A percentile compares a stretch with the other conserved stretches of the same genome.
Conservation (phyloP, 2,888 invertebrate genomes). For the Criorhina ranunculi region DNA sequence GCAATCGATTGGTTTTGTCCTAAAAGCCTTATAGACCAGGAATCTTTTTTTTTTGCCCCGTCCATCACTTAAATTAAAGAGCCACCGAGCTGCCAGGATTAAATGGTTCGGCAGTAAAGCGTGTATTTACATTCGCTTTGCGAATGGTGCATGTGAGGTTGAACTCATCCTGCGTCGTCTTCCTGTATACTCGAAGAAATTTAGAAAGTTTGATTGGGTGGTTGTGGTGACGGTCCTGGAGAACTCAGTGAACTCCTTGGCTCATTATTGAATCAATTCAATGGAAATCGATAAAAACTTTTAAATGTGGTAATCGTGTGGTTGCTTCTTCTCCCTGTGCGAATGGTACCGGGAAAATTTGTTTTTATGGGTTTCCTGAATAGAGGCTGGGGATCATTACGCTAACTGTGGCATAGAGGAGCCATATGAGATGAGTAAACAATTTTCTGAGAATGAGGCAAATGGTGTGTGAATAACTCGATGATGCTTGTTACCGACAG, state of each 20-base stretch:
- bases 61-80: constrained; percentile 13
- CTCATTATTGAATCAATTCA: constrained; percentile 46
- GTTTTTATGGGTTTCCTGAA: not conserved
- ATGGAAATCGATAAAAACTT: constrained; percentile 46
- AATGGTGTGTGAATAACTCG: not conserved
- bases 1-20: constrained; percentile 33
- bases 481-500: not conserved
- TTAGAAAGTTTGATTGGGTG: constrained; percentile 45
- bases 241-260: not conserved
- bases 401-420: not conserved
- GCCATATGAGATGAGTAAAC: constrained; percentile 1
- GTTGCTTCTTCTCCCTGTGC: not conserved
- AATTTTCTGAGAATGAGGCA: not conserved
- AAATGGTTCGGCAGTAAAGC: constrained; percentile 25
- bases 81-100: constrained; percentile 20
- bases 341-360: not conserved
- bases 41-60: not conserved
- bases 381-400: not conserved
- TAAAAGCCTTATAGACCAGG: constrained; percentile 12
- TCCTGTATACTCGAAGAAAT: constrained; percentile 34
- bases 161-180: not conserved
- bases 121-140: constrained; percentile 17
- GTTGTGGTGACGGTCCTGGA: constrained; percentile 18
- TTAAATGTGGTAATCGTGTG: constrained; percentile 29
- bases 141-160: not conserved